Evolutionary conservation across 2,113 vertebrate genomes (phyloP).

Genomic region (Pipra filicauda): DNA sequence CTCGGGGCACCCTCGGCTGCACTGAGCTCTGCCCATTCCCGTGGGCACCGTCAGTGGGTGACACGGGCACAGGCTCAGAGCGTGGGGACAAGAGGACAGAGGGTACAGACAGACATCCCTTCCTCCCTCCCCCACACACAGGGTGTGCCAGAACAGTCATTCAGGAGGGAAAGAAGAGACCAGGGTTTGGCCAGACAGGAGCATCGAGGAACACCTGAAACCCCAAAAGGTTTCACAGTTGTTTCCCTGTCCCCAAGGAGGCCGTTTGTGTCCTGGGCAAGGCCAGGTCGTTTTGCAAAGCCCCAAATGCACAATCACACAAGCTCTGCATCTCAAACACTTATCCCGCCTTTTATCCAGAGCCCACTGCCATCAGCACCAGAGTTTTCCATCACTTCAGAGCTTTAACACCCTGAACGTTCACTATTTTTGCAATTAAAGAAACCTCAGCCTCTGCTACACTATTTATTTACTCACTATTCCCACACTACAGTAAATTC

Average conservation of each 20-base stretch:
- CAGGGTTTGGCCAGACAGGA: rapidly evolving
- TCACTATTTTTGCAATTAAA: not conserved
- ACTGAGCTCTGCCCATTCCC: not conserved
- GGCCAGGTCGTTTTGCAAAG: rapidly evolving
- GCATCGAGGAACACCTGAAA: rapidly evolving
- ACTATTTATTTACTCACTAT: not conserved
- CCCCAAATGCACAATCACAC: not conserved
- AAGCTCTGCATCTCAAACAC: not conserved
- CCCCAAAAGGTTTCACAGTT: rapidly evolving
- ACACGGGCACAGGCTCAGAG: rapidly evolving
- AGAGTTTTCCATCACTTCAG: not conserved
- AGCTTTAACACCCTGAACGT: not conserved
- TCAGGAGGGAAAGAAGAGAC: not conserved
- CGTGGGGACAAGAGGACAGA: not conserved
- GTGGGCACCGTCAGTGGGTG: rapidly evolving
- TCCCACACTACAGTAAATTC: not conserved
- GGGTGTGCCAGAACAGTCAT: not conserved
- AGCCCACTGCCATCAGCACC: not conserved
- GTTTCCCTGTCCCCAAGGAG: not conserved
- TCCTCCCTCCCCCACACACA: not conserved
- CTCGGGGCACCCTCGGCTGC: rapidly evolving
- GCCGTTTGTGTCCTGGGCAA: not conserved
- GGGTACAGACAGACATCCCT: not conserved
- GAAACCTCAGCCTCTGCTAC: not conserved
- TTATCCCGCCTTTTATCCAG: not conserved